These are phyloP conservation scores for Albula goreensis DNA, from an alignment of 2,113 vertebrate genomes.

Conservation along the genomic window DNA sequence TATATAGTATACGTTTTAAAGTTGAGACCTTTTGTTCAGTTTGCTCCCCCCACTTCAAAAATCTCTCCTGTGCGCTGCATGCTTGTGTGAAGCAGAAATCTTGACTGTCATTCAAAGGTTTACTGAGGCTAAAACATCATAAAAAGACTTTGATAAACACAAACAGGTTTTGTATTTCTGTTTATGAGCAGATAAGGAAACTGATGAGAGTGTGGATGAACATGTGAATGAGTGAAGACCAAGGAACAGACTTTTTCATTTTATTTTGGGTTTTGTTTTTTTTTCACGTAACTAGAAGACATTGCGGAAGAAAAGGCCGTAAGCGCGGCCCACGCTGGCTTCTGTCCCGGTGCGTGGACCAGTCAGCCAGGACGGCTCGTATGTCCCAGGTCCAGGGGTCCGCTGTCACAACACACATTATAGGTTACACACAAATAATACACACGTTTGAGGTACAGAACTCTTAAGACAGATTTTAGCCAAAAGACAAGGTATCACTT, in stretches of 20 bases:
- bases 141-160: too few relatives aligned
- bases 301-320: constrained; percentile 64
- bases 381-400: constrained; percentile 69
- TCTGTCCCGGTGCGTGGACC: constrained; percentile 48
- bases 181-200: too few relatives aligned
- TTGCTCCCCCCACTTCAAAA: too few relatives aligned
- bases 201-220: not conserved
- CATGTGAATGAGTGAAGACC: not conserved
- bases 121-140: not conserved
- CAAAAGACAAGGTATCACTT: too few relatives aligned
- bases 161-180: not conserved
- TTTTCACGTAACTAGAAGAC: constrained; percentile 59
- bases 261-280: constrained; percentile 3
- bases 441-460: not conserved
- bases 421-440: not conserved
- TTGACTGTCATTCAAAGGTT: not conserved
- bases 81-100: too few relatives aligned
- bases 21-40: too few relatives aligned
- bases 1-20: too few relatives aligned
- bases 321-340: constrained; percentile 52
- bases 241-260: not conserved
- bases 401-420: constrained; percentile 55
- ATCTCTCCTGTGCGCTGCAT: too few relatives aligned
- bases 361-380: constrained; percentile 52
- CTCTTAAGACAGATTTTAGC: too few relatives aligned